Evolutionary conservation across 2,888 invertebrate genomes (phyloP).

Genomic region (Amphipoea oculea): DNA sequence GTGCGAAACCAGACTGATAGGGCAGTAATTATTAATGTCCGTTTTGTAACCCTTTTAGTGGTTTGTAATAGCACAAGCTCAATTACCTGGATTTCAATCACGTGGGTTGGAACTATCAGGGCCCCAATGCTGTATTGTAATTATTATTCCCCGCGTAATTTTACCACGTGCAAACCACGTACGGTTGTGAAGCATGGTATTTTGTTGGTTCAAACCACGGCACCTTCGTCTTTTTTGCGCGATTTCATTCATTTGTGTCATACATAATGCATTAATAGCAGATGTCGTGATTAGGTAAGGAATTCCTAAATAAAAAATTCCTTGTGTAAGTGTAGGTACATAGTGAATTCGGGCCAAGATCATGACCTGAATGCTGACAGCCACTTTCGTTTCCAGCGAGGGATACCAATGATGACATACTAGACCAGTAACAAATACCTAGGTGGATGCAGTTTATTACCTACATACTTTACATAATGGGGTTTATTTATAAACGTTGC

Average conservation of each 20-base stretch:
- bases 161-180: neutral
- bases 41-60: too few relatives aligned
- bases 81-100: neutral
- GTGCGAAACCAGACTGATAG: too few relatives aligned
- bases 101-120: neutral
- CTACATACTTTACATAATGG: neutral
- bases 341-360: neutral
- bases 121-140: neutral
- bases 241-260: neutral
- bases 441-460: neutral
- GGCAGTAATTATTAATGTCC: too few relatives aligned
- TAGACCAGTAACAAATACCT: neutral
- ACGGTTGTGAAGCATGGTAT: neutral
- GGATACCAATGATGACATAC: neutral
- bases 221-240: neutral
- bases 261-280: neutral
- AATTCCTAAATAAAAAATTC: too few relatives aligned
- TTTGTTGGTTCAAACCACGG: neutral
- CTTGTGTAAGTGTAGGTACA: too few relatives aligned
- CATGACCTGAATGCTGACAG: neutral
- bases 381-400: neutral
- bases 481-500: neutral
- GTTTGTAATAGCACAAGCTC: too few relatives aligned
- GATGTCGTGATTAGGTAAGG: neutral
- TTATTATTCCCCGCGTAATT: neutral